These are phyloP conservation scores for Nothobranchius kuhntae DNA, from an alignment of 2,113 vertebrate species.

Conservation along the genomic window DNA sequence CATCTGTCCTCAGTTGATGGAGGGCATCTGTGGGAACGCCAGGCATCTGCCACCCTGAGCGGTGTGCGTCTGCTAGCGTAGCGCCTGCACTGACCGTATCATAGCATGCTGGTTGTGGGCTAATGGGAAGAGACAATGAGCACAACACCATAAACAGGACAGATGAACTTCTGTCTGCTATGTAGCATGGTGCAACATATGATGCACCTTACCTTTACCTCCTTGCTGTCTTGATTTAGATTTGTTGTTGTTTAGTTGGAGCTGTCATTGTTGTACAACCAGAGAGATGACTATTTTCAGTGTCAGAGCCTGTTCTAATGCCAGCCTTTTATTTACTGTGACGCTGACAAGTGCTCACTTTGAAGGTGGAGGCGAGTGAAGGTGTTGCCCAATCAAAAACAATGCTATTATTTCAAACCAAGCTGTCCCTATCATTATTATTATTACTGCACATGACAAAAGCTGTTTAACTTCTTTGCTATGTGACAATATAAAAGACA, in stretches of 20 bases:
- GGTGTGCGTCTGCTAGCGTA: slow-evolving; percentile 61
- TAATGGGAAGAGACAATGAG: slow-evolving; percentile 79
- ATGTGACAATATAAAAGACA: too few species aligned
- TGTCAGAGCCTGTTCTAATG: slow-evolving; percentile 8
- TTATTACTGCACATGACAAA: not conserved
- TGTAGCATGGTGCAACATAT: slow-evolving; percentile 42
- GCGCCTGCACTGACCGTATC: slow-evolving; percentile 25
- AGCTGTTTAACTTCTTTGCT: slow-evolving; percentile 7
- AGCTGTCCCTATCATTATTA: not conserved
- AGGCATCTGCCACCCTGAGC: slow-evolving; percentile 79
- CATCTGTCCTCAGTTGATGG: slow-evolving; percentile 82
- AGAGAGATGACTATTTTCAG: slow-evolving; percentile 8
- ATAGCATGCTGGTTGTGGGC: slow-evolving; percentile 56
- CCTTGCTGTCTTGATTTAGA: slow-evolving; percentile 23
- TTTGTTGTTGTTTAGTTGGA: slow-evolving; percentile 20
- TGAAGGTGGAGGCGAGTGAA: slow-evolving; percentile 12
- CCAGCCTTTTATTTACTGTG: slow-evolving; percentile 15
- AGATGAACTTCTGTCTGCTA: slow-evolving; percentile 68
- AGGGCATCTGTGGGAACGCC: slow-evolving; percentile 76
- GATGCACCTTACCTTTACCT: slow-evolving; percentile 35
- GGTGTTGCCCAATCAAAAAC: not conserved
- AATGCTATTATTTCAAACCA: not conserved
- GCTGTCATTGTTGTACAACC: slow-evolving; percentile 25
- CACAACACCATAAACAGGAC: slow-evolving; percentile 59
- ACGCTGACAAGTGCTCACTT: slow-evolving; percentile 5